These are phyloP conservation scores for Gryon sp. DNA, from an alignment of 1,140 invertebrate genomes.

Conservation along the genomic window DNA sequence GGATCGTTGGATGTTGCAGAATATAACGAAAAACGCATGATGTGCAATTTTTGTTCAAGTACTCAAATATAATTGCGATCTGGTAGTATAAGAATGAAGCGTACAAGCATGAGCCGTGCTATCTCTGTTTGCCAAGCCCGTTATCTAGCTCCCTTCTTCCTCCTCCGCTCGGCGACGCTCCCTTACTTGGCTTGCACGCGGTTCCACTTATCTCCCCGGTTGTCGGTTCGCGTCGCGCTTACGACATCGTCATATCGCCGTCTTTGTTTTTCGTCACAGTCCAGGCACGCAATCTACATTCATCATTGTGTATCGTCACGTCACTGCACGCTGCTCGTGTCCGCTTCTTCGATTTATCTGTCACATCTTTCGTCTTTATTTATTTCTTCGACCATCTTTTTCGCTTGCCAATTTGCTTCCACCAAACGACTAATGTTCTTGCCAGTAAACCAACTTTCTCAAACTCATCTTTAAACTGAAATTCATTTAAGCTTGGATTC, in stretches of 20 bases:
- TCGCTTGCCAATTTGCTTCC: constrained; percentile 49
- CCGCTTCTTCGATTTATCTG: constrained; percentile 62
- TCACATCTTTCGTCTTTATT: constrained; percentile 46
- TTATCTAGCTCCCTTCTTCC: constrained; percentile 71
- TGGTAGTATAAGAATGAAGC: constrained; percentile 57
- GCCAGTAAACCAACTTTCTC: constrained; percentile 51
- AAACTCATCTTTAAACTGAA: not conserved
- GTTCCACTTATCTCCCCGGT: constrained; percentile 56
- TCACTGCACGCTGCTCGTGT: constrained; percentile 54
- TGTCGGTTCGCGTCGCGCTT: constrained; percentile 46
- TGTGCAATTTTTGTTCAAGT: constrained; percentile 38
- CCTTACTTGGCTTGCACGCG: constrained; percentile 61
- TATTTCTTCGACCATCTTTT: constrained; percentile 46
- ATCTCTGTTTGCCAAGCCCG: constrained; percentile 78
- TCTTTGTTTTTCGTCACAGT: constrained; percentile 42
- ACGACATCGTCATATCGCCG: constrained; percentile 26
- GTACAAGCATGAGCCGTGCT: constrained; percentile 67
- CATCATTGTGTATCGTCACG: constrained; percentile 64
- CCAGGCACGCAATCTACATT: constrained; percentile 61
- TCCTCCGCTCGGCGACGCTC: constrained; percentile 58
- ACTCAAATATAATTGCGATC: constrained; percentile 50
- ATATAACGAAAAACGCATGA: constrained; percentile 4
- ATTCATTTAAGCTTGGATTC: no score
- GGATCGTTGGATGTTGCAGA: no score
- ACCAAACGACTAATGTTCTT: constrained; percentile 40